Percentiles rank a stretch among this genome's conserved stretches.
Conservation (phyloP, 2,113 vertebrate species). For the Chrysemys picta region DNA sequence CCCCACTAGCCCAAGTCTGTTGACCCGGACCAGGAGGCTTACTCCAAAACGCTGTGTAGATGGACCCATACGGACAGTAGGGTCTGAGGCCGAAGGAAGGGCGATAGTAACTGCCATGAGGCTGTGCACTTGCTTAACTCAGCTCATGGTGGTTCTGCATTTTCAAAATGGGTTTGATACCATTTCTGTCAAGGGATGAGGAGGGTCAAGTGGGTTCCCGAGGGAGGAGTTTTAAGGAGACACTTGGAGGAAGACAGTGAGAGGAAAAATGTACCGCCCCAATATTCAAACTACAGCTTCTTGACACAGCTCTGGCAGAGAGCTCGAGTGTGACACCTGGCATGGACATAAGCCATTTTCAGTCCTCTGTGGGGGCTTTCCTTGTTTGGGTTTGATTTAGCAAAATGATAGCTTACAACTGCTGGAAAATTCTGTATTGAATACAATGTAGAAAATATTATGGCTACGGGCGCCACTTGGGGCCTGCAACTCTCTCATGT, state of each 20-base stretch:
- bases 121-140: no score
- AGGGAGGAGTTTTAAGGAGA: no score
- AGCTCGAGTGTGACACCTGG: background rate
- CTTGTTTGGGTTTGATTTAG: background rate
- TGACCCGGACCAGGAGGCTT: no score
- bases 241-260: background rate
- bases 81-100: background rate
- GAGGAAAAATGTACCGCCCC: background rate
- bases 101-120: background rate
- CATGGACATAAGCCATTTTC: background rate
- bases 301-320: background rate
- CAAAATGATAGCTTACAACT: background rate
- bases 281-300: background rate
- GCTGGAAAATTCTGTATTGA: background rate
- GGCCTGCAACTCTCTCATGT: background rate
- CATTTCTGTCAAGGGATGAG: no score
- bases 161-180: background rate
- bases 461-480: background rate
- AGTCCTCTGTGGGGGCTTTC: background rate
- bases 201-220: no score
- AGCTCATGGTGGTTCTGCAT: background rate
- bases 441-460: background rate
- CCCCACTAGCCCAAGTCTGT: no score
- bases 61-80: background rate
- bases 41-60: no score